Percentiles rank a stretch among this genome's conserved stretches.
phyloP scores from a whole-genome alignment of 2,113 vertebrate species.

The Xenopus tropicalis region DNA sequence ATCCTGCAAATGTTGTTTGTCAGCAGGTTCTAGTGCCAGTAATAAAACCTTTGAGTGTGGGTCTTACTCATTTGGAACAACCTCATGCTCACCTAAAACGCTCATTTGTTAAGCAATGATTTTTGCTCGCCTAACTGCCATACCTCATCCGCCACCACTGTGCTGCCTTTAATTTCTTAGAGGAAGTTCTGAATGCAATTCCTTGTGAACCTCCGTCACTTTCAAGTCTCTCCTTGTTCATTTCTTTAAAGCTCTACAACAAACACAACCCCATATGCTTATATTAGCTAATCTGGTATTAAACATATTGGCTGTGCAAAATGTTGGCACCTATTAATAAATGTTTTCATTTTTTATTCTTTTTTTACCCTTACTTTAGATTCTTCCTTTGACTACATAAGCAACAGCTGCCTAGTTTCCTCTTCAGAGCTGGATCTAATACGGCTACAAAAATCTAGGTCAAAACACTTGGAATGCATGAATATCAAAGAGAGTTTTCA shows the following conservation, averaged over 20 bases:
- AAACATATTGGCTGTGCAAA: conserved; percentile 79
- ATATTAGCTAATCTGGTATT: conserved; percentile 82
- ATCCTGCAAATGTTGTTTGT: too few relatives aligned
- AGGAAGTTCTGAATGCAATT: conserved; percentile 76
- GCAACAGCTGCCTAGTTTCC: conserved; percentile 82
- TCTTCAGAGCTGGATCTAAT: conserved; percentile 77
- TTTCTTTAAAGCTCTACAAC: conserved; percentile 78
- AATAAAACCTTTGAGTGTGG: too few relatives aligned
- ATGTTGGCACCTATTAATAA: conserved; percentile 83
- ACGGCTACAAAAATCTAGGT: conserved; percentile 77
- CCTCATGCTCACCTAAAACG: too few relatives aligned
- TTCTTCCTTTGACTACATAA: conserved; percentile 79
- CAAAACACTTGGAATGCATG: conserved; percentile 85
- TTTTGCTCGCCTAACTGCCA: conserved; percentile 23
- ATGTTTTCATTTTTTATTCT: conserved; percentile 76
- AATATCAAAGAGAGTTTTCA: conserved; percentile 92
- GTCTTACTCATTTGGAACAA: too few relatives aligned
- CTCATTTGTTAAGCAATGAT: background rate
- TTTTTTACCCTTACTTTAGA: conserved; percentile 65
- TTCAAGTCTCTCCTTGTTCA: conserved; percentile 78
- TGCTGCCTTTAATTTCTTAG: conserved; percentile 44
- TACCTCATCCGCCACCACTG: conserved; percentile 24
- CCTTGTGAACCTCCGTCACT: conserved; percentile 70
- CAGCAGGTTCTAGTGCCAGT: too few relatives aligned
- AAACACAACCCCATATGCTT: conserved; percentile 82